Evolutionary conservation across 2,797 vertebrate species (phyloP), one percentile per base, ranked within the genome.

Genomic region (Chaetophractus vellerosus): DNA sequence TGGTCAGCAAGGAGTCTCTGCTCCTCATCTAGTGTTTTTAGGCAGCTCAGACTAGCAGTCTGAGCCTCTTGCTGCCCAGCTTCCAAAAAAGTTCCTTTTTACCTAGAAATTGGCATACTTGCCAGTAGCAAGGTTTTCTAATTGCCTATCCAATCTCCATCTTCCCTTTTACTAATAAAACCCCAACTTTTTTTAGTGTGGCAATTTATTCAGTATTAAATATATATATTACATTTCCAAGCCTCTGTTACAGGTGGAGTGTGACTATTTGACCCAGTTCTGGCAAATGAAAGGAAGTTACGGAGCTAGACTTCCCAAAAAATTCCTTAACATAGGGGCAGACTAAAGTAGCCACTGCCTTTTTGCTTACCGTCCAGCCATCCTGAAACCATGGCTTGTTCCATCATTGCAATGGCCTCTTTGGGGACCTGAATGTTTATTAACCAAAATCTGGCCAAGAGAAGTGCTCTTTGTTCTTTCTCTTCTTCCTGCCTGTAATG

Each of bases 211-310:
- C 68, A 59, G 86, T n/a, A 31, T 59, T 36, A 10, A 2, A 83
- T 55, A 18, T 38, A 19, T n/a, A 50, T 5, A n/a, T 16, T 52
- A 31, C n/a, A 69, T 68, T 91, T 82, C 14, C 24, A 66, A 79
- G 48, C 3, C 63, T 85, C 79, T 19, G 33, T 81, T 66, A 28
- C 52, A 63, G 48, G 6, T 41, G 6, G 21, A 28, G 33, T 45
- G 19, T 14, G 31, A 74, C 15, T 66, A 5, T 64, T 71, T 84
- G 48, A 59, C 57, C 41, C 64, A 59, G 9, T 69, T 63, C 36
- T n/a, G 36, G 55, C 9, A 16, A 86, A n/a, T 59, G 52, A 59
- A 36, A 83, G 52, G 41, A 91, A 96, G 76, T 57, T 86, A 69
- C 14, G 4, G 36, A 18, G 26, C 63, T 45, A 11, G 28, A 31